These are phyloP conservation scores for Sparus aurata DNA, from an alignment of 2,797 vertebrate species.

Conservation along the genomic window DNA sequence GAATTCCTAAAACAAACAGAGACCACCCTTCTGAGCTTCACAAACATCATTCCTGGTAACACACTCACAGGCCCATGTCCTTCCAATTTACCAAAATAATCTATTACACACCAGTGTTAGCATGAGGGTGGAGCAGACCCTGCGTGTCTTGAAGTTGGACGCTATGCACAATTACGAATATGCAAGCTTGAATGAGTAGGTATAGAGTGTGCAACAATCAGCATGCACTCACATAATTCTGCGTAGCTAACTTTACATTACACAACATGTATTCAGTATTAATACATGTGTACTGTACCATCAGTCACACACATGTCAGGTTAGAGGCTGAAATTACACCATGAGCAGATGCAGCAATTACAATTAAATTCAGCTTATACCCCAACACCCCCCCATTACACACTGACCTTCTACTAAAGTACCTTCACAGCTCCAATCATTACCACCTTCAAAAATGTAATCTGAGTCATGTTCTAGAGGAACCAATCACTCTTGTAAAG, in stretches of 20 bases:
- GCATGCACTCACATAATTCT: not conserved
- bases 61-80: slow-evolving; percentile 19
- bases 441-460: slow-evolving; percentile 19
- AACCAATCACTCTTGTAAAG: slow-evolving; percentile 30
- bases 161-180: not conserved
- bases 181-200: not conserved
- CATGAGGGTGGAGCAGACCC: slow-evolving; percentile 34
- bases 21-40: slow-evolving; percentile 41
- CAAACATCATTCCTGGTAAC: slow-evolving; percentile 36
- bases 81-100: slow-evolving; percentile 35
- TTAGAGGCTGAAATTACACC: not conserved
- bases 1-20: slow-evolving; percentile 57
- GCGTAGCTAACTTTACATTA: slow-evolving; percentile 9
- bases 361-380: slow-evolving; percentile 7
- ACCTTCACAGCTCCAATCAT: slow-evolving; percentile 25
- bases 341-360: slow-evolving; percentile 9
- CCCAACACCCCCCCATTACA: not conserved
- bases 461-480: slow-evolving; percentile 19
- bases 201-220: not conserved
- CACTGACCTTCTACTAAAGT: not conserved
- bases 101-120: slow-evolving; percentile 34
- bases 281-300: not conserved
- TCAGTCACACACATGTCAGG: not conserved
- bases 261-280: not conserved
- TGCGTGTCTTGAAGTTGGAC: slow-evolving; percentile 4